Evolutionary conservation across 2,888 invertebrate species (phyloP).

Genomic region (Agrotis clavis): DNA sequence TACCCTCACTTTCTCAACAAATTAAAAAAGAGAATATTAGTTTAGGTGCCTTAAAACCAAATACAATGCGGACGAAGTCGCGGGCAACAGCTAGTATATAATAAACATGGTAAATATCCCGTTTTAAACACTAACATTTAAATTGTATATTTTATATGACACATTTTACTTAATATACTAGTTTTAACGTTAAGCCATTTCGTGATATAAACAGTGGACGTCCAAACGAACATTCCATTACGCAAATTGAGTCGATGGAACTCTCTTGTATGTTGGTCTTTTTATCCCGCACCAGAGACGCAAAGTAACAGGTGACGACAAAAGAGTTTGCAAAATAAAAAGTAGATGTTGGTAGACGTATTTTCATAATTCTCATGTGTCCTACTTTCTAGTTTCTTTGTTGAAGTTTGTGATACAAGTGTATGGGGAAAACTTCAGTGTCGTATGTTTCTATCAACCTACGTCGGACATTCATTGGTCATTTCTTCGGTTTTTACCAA

Average conservation of each 20-base stretch:
- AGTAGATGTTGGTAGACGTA: slow-evolving; percentile 14
- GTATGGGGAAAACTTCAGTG: slow-evolving; percentile 9
- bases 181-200: slow-evolving; percentile 51
- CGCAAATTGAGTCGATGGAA: slow-evolving; percentile 58
- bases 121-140: no score
- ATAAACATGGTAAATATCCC: no score
- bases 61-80: no score
- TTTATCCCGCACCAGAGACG: slow-evolving; percentile 17
- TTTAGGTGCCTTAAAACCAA: no score
- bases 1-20: no score
- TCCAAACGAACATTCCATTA: slow-evolving; percentile 58
- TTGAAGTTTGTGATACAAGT: slow-evolving; percentile 23
- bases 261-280: slow-evolving; percentile 29
- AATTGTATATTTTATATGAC: slow-evolving; percentile 52
- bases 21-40: no score
- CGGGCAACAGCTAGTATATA: no score
- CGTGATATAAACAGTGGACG: slow-evolving; percentile 47
- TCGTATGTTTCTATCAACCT: slow-evolving; percentile 8
- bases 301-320: slow-evolving; percentile 42
- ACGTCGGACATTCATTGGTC: no score
- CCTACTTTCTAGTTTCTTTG: slow-evolving; percentile 42
- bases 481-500: no score
- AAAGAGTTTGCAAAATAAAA: slow-evolving; percentile 52
- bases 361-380: slow-evolving; percentile 52
- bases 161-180: slow-evolving; percentile 50